These are phyloP conservation scores for Selenia dentaria DNA, from an alignment of 2,888 invertebrate species.

Conservation along the genomic window DNA sequence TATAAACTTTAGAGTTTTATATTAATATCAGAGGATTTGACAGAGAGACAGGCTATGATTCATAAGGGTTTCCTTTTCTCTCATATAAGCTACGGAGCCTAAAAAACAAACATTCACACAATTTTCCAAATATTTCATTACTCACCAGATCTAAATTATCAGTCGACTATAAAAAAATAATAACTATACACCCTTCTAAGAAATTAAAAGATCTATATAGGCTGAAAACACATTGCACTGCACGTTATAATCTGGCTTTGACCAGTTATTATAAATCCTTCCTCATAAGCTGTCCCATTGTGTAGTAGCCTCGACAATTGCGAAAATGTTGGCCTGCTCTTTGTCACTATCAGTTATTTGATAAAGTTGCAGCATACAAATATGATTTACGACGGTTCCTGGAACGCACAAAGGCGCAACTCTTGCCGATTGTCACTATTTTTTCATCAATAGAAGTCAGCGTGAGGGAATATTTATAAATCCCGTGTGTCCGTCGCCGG, in stretches of 20 bases:
- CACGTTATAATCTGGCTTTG: slow-evolving; percentile 51
- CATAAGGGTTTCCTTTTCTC: too few species aligned
- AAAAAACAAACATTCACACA: too few species aligned
- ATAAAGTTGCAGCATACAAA: slow-evolving; percentile 66
- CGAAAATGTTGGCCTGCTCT: slow-evolving; percentile 42
- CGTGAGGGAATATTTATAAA: slow-evolving; percentile 54
- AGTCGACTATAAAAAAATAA: slow-evolving; percentile 31
- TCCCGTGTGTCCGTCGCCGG: slow-evolving; percentile 64
- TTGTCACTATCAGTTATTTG: slow-evolving; percentile 39
- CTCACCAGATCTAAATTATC: slow-evolving; percentile 12
- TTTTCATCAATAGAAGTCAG: slow-evolving; percentile 47
- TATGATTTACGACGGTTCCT: slow-evolving; percentile 68
- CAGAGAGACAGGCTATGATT: too few species aligned
- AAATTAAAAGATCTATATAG: slow-evolving; percentile 44
- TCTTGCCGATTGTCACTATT: slow-evolving; percentile 69
- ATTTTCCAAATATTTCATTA: too few species aligned
- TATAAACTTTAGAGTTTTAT: too few species aligned
- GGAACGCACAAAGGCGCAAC: slow-evolving; percentile 64
- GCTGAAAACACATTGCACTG: slow-evolving; percentile 38
- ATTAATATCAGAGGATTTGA: too few species aligned
- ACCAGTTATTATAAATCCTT: slow-evolving; percentile 51
- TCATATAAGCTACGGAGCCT: too few species aligned
- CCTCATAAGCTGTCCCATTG: slow-evolving; percentile 54
- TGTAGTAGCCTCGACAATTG: slow-evolving; percentile 55
- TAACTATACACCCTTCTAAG: slow-evolving; percentile 40